Conservation (phyloP, 2,113 vertebrate genomes). For the Halcyon malimbica region DNA sequence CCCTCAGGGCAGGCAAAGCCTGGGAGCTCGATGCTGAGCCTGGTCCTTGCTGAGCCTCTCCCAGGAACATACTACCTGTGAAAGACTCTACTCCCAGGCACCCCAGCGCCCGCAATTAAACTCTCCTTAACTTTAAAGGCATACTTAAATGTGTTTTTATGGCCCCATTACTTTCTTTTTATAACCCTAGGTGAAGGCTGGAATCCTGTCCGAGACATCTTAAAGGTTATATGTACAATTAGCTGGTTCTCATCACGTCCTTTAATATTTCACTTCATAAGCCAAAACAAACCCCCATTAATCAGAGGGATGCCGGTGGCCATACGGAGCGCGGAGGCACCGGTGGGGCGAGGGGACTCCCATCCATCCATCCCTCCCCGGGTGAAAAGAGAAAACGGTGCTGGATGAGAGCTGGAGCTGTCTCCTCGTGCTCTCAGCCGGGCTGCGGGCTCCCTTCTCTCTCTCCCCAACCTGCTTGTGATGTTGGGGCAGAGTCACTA, state of each 20-base stretch:
- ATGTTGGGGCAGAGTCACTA: conserved; percentile 34
- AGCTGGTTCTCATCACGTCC: conserved; percentile 26
- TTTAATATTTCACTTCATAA: conserved; percentile 48
- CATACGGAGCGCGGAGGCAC: accelerated
- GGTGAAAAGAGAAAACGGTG: accelerated
- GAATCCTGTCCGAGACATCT: conserved; percentile 63
- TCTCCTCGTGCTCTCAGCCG: accelerated
- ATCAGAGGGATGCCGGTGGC: neutral
- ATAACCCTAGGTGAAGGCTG: conserved; percentile 70
- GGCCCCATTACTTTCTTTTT: conserved; percentile 73
- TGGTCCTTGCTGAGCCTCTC: neutral
- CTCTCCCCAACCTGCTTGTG: neutral
- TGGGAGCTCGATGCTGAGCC: neutral
- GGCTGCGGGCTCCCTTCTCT: neutral
- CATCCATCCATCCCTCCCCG: neutral
- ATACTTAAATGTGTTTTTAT: conserved; percentile 70
- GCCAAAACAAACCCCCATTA: neutral
- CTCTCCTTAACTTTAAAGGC: conserved; percentile 74
- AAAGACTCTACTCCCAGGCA: neutral
- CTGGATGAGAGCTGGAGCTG: neutral
- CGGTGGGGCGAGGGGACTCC: accelerated
- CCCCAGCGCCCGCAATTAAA: conserved; percentile 54
- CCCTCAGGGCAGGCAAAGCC: neutral
- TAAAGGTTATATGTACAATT: conserved; percentile 72
- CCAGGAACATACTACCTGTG: neutral